These are phyloP conservation scores for Prochilodus magdalenae DNA, from an alignment of 2,113 vertebrate species.

Conservation along the genomic window DNA sequence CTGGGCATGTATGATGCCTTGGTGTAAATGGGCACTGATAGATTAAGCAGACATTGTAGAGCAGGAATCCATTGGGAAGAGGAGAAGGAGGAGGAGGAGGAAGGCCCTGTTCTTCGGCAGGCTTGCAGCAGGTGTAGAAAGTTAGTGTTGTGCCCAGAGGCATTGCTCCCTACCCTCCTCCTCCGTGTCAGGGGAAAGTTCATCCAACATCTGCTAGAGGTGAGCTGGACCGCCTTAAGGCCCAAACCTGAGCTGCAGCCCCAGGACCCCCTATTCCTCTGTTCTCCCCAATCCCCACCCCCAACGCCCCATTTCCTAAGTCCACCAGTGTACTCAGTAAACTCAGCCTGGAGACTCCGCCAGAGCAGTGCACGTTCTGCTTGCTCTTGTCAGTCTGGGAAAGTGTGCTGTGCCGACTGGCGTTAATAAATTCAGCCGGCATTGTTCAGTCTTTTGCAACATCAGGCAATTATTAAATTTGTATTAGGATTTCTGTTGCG, in stretches of 20 bases:
- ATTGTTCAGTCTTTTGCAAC: not conserved
- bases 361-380: too few relatives aligned
- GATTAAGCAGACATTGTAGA: conserved; percentile 13
- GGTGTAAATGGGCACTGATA: conserved; percentile 15
- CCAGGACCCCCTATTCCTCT: not conserved
- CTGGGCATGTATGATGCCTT: not conserved
- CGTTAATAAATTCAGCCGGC: not conserved
- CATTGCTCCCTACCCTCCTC: conserved; percentile 11
- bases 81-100: not conserved
- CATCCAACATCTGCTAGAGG: conserved; percentile 39
- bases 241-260: conserved; percentile 19
- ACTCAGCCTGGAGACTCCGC: not conserved
- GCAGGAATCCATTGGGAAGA: not conserved
- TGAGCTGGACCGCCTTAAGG: conserved; percentile 1
- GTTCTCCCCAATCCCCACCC: not conserved
- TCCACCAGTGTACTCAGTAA: not conserved
- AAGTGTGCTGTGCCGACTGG: not conserved
- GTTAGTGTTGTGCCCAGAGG: conserved; percentile 1
- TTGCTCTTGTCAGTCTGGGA: not conserved
- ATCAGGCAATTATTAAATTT: not conserved
- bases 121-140: conserved; percentile 13
- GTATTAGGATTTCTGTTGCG: not conserved
- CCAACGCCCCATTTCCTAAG: not conserved
- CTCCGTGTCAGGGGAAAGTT: conserved; percentile 30
- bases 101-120: not conserved